Base-by-base conservation (phyloP, 2,888 invertebrate genomes). In the Dasypolia templi region DNA sequence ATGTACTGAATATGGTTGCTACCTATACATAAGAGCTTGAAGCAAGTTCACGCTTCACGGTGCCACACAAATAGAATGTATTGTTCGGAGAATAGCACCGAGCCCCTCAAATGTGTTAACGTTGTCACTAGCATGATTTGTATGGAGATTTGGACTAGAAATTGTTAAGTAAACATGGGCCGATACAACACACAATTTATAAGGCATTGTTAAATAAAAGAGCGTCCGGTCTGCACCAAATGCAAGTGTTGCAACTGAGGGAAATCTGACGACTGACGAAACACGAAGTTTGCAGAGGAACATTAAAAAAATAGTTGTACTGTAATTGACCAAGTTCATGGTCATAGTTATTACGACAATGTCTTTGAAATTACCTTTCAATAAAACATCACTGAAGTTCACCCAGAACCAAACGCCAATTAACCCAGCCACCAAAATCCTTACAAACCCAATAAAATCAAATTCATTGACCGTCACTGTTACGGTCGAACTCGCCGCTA, bases 101-200 rank as follows among this genome's bases (percentile, higher is more conserved):
- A 46, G 72, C 70, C n/a, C 42, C 84, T 63, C 69, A 79, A 79
- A 83, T 86, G 80, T 86, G 79, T 76, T 83, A 80, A 79, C 75
- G 73, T 49, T 70, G 51, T 66, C 58, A 59, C 75, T 69, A 66
- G 62, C 77, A 82, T 79, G 82, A 77, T 83, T 82, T 79, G 83
- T 79, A 79, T 83, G 79, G 83, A 83, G 79, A 79, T 83, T 78
- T 32, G 51, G 61, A 62, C 79, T 29, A 65, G 79, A 71, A 79
- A 79, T 78, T 64, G 83, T 78, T 55, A 32, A 35, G 35, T 56
- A 51, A 14, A 39, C 44, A 26, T 51, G 49, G 2, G 26, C 62
- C 12, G 9, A 14, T 63, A 49, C 19, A 56, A 22, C 3, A 42
- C 61, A 29, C n/a, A 53, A 79, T 76, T 42, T 59, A n/a, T 49